Conservation (phyloP, 2,113 vertebrate genomes). For the Ictalurus punctatus region DNA sequence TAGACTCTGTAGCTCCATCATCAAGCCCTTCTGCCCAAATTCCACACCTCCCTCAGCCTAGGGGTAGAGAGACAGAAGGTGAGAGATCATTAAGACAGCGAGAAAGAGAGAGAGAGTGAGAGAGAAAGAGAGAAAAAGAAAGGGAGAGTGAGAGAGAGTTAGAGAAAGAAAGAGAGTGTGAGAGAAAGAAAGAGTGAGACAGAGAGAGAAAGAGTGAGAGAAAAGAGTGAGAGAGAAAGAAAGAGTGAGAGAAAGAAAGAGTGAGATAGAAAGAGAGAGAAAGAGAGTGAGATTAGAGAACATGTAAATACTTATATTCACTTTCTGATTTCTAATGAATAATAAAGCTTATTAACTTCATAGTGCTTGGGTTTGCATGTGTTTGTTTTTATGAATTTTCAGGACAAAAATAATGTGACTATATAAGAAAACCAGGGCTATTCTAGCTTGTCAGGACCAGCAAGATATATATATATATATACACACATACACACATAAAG, state of each 20-base stretch:
- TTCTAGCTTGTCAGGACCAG: not conserved
- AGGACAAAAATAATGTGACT: not conserved
- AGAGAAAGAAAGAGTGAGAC: no score
- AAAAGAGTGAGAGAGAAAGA: no score
- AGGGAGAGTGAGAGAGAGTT: not conserved
- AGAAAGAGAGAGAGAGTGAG: not conserved
- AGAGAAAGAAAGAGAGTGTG: not conserved
- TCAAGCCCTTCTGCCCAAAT: slow-evolving; percentile 63
- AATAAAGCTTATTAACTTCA: not conserved
- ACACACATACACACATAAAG: not conserved
- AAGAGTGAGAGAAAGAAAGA: no score
- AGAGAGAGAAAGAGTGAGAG: no score
- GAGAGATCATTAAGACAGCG: not conserved
- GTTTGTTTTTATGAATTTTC: not conserved
- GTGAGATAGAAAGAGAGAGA: no score
- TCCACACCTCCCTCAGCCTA: slow-evolving; percentile 61
- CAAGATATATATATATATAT: no score
- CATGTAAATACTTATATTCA: not conserved
- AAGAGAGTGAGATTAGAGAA: no score
- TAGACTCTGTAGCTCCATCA: slow-evolving; percentile 90
- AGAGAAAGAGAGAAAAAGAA: not conserved
- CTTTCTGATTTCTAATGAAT: not conserved
- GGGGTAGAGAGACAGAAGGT: not conserved
- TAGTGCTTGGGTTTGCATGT: not conserved
- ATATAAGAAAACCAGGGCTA: not conserved